Conservation (phyloP, 2,113 vertebrate species). For the Cyprinodon tularosa region DNA sequence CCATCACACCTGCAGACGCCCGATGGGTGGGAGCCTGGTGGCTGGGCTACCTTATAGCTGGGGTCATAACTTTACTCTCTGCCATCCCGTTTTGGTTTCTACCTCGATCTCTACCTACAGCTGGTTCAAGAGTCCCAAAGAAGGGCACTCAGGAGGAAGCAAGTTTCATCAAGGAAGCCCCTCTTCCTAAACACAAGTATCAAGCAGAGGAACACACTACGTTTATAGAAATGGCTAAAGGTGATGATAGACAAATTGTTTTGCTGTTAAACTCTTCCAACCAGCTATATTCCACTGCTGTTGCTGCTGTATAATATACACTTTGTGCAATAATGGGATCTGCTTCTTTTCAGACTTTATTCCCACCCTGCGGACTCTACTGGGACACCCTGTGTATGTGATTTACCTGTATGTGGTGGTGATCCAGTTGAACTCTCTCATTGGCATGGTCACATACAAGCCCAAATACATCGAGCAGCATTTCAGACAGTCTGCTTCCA, state of each 20-base stretch:
- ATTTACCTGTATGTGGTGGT: slow-evolving; percentile 76
- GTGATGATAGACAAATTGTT: slow-evolving; percentile 44
- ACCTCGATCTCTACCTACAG: slow-evolving; percentile 69
- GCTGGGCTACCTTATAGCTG: slow-evolving; percentile 81
- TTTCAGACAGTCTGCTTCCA: slow-evolving; percentile 85
- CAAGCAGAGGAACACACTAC: slow-evolving; percentile 58
- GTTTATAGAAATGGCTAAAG: slow-evolving; percentile 79
- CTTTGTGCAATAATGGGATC: background rate
- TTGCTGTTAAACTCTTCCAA: background rate
- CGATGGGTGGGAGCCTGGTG: slow-evolving; percentile 85
- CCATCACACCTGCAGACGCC: slow-evolving; percentile 76
- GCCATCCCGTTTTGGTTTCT: slow-evolving; percentile 83
- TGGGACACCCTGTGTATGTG: slow-evolving; percentile 84
- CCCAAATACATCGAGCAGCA: slow-evolving; percentile 93
- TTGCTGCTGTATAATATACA: background rate
- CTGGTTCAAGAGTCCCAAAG: slow-evolving; percentile 9
- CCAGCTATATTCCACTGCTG: background rate
- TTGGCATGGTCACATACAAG: slow-evolving; percentile 85
- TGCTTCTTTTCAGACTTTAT: slow-evolving; percentile 81
- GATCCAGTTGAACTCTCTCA: slow-evolving; percentile 80
- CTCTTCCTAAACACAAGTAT: slow-evolving; percentile 64
- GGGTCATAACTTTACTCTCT: slow-evolving; percentile 75
- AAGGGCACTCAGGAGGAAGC: slow-evolving; percentile 60
- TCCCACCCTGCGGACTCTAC: slow-evolving; percentile 82
- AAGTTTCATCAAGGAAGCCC: slow-evolving; percentile 61